A percentile compares a stretch with the other conserved stretches of the same genome.
phyloP scores from a whole-genome alignment of 1,140 invertebrate genomes.

The Neodiprion lecontei region DNA sequence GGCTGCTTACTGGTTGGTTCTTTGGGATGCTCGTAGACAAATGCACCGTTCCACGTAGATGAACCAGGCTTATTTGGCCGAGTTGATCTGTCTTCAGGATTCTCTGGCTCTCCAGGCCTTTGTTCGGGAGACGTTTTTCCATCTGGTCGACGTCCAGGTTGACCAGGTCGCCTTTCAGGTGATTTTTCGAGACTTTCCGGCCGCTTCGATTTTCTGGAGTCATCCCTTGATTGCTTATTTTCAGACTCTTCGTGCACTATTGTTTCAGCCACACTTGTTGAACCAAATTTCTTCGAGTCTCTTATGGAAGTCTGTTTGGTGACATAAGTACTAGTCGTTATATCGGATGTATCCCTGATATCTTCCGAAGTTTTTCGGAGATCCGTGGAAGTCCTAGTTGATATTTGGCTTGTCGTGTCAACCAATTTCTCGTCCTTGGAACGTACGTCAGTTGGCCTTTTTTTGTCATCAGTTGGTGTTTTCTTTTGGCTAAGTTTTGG shows the following conservation, averaged over 20 bases:
- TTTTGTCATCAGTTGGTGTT: slow-evolving; percentile 13
- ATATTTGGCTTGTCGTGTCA: neutral
- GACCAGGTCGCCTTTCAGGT: neutral
- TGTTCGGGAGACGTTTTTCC: slow-evolving; percentile 2
- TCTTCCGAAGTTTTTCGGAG: slow-evolving; percentile 16
- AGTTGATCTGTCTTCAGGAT: slow-evolving; percentile 29
- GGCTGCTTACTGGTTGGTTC: neutral
- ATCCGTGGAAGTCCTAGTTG: slow-evolving; percentile 24
- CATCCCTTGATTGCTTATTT: slow-evolving; percentile 14
- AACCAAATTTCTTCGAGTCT: slow-evolving; percentile 21
- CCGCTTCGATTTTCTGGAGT: neutral
- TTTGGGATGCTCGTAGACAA: slow-evolving; percentile 46
- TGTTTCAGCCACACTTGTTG: slow-evolving; percentile 20
- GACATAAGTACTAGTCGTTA: neutral
- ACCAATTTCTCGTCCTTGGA: slow-evolving; percentile 2
- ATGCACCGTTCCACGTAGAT: slow-evolving; percentile 14
- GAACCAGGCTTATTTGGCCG: slow-evolving; percentile 24
- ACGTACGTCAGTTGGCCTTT: slow-evolving; percentile 1
- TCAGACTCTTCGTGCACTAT: slow-evolving; percentile 23
- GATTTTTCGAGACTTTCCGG: slow-evolving; percentile 11
- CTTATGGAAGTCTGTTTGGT: slow-evolving; percentile 14
- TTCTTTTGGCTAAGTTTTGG: slow-evolving; percentile 23
- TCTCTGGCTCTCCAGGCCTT: slow-evolving; percentile 16
- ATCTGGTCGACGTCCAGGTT: slow-evolving; percentile 14
- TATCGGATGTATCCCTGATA: neutral